Conservation (phyloP, 2,888 invertebrate species). For the Ceriagrion tenellum region DNA sequence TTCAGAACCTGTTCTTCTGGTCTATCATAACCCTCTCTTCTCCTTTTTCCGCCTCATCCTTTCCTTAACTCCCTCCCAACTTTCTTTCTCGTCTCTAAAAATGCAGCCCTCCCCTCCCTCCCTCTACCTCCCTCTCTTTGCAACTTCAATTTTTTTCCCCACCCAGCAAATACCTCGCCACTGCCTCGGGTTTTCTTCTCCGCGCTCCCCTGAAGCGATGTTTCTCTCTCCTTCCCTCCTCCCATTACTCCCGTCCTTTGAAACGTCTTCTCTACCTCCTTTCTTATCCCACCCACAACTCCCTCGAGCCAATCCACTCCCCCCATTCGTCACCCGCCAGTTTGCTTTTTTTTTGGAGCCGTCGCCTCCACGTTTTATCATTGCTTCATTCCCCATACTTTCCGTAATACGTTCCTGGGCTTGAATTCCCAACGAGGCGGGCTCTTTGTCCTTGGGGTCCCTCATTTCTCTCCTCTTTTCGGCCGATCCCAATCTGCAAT, state of each 20-base stretch:
- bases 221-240: neutral
- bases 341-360: neutral
- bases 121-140: neutral
- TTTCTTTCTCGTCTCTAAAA: slow-evolving; percentile 28
- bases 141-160: neutral
- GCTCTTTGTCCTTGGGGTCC: slow-evolving; percentile 2
- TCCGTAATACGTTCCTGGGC: neutral
- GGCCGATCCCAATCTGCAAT: neutral
- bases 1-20: slow-evolving; percentile 64
- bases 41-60: neutral
- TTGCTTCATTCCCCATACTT: slow-evolving; percentile 36
- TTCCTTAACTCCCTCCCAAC: neutral
- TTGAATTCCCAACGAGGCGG: slow-evolving; percentile 13
- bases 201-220: neutral
- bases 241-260: neutral
- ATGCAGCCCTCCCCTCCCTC: neutral
- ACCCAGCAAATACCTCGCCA: neutral
- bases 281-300: neutral
- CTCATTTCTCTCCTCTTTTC: neutral
- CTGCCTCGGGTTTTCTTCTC: neutral
- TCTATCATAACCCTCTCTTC: slow-evolving; percentile 56
- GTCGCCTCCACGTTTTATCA: neutral
- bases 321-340: neutral
- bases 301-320: neutral
- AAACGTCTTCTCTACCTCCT: neutral